These are phyloP conservation scores for Bacillus rossius DNA, from an alignment of 1,140 invertebrate species.

Conservation along the genomic window DNA sequence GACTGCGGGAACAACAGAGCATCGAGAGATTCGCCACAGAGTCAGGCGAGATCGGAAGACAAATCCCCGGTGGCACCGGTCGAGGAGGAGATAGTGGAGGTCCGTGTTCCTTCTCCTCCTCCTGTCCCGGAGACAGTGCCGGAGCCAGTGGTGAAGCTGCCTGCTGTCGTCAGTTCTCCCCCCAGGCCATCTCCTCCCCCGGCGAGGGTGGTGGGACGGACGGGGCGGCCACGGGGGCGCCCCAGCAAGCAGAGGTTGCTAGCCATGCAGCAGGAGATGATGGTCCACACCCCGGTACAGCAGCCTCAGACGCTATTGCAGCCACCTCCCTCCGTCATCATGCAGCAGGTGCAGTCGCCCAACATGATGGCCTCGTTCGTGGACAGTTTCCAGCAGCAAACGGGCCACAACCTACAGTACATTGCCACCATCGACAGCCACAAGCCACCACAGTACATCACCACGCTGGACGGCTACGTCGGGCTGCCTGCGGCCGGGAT, in stretches of 20 bases:
- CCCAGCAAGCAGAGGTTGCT: not conserved
- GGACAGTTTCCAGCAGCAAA: conserved; percentile 57
- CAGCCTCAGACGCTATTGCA: conserved; percentile 12
- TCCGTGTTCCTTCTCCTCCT: too few relatives aligned
- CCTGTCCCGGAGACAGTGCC: too few relatives aligned
- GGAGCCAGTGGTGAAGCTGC: too few relatives aligned
- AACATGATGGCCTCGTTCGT: conserved; percentile 62
- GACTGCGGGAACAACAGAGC: not conserved
- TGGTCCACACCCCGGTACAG: not conserved
- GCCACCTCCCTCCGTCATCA: conserved; percentile 51
- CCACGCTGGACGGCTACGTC: conserved; percentile 47
- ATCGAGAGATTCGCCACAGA: too few relatives aligned
- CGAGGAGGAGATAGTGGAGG: too few relatives aligned
- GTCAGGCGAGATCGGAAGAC: too few relatives aligned
- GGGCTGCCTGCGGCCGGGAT: conserved; percentile 54
- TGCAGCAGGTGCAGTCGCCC: conserved; percentile 58
- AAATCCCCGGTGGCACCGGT: too few relatives aligned
- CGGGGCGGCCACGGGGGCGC: not conserved
- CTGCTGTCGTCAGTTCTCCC: too few relatives aligned
- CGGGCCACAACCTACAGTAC: conserved; percentile 62
- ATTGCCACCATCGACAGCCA: conserved; percentile 54
- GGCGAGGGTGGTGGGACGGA: not conserved
- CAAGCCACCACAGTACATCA: conserved; percentile 47
- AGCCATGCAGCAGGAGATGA: not conserved
- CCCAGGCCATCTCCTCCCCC: too few relatives aligned